A percentile compares a stretch with the other conserved stretches of the same genome.
These are phyloP conservation scores for Lasioglossum leucozonium DNA, from an alignment of 2,888 invertebrate species.

Conservation along the genomic window DNA sequence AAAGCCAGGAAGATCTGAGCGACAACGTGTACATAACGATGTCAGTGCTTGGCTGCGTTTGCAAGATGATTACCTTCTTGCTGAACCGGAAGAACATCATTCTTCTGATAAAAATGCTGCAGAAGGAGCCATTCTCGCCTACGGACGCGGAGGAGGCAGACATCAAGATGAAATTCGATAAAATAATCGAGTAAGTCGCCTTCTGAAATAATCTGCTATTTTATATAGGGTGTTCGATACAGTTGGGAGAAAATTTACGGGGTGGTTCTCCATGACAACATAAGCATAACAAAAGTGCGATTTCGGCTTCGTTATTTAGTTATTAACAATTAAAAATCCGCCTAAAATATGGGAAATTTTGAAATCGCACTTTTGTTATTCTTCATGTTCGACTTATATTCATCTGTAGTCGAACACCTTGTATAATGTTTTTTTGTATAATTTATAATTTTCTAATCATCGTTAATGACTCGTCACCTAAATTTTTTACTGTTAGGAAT, in stretches of 20 bases:
- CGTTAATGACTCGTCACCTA: neutral
- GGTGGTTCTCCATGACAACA: no score
- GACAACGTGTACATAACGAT: slow-evolving; percentile 62
- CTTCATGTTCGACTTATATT: no score
- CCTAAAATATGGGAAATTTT: no score
- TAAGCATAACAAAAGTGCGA: no score
- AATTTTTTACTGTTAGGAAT: no score
- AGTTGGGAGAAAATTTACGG: no score
- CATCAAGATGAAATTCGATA: slow-evolving; percentile 41
- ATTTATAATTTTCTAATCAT: neutral
- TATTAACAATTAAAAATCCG: no score
- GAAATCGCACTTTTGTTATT: no score
- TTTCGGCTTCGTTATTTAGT: no score
- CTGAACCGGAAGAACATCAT: slow-evolving; percentile 39
- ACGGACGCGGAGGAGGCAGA: slow-evolving; percentile 32
- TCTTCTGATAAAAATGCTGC: slow-evolving; percentile 19
- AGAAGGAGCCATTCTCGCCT: slow-evolving; percentile 28
- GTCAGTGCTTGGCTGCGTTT: slow-evolving; percentile 45
- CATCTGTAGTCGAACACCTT: no score
- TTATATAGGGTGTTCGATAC: no score
- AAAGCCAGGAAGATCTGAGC: neutral
- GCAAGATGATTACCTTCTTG: slow-evolving; percentile 61
- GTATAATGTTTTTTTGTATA: no score
- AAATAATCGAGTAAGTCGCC: slow-evolving; percentile 35
- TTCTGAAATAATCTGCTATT: neutral